These are phyloP conservation scores for Sander vitreus DNA, from an alignment of 2,113 vertebrate species.

Conservation along the genomic window DNA sequence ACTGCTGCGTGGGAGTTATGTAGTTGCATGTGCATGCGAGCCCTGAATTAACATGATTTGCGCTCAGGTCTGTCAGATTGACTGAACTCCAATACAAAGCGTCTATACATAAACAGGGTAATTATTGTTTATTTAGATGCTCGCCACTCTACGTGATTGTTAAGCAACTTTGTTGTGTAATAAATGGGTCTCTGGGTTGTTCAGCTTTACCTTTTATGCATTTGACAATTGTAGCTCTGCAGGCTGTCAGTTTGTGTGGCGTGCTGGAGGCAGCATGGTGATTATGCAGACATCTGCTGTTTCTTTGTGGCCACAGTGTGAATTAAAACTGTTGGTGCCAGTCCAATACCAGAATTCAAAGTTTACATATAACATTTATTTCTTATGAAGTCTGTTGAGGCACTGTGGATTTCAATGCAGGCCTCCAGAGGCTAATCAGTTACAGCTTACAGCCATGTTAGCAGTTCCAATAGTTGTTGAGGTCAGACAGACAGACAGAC, in stretches of 20 bases:
- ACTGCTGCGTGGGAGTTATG: conserved; percentile 68
- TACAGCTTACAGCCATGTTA: background rate
- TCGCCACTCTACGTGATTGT: conserved; percentile 34
- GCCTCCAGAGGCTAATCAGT: background rate
- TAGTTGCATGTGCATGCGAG: background rate
- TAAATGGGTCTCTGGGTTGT: conserved; percentile 55
- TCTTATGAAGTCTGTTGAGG: background rate
- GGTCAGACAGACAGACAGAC: background rate
- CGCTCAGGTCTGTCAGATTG: conserved; percentile 38
- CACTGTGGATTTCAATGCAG: background rate
- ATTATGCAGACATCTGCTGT: conserved; percentile 27
- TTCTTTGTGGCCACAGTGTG: conserved; percentile 9
- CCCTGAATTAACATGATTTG: conserved; percentile 45
- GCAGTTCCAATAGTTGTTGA: background rate
- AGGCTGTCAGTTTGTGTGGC: background rate
- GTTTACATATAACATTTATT: background rate
- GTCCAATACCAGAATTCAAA: background rate
- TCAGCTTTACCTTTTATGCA: conserved; percentile 1
- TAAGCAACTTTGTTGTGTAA: conserved; percentile 57
- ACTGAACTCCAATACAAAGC: conserved; percentile 39
- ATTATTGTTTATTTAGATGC: conserved; percentile 42
- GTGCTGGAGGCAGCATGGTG: background rate
- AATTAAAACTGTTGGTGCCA: conserved; percentile 16
- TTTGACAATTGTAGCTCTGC: conserved; percentile 3
- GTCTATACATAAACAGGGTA: conserved; percentile 38